phyloP scores from a whole-genome alignment of 2,797 vertebrate genomes.

The Hafferia zeledoni region DNA sequence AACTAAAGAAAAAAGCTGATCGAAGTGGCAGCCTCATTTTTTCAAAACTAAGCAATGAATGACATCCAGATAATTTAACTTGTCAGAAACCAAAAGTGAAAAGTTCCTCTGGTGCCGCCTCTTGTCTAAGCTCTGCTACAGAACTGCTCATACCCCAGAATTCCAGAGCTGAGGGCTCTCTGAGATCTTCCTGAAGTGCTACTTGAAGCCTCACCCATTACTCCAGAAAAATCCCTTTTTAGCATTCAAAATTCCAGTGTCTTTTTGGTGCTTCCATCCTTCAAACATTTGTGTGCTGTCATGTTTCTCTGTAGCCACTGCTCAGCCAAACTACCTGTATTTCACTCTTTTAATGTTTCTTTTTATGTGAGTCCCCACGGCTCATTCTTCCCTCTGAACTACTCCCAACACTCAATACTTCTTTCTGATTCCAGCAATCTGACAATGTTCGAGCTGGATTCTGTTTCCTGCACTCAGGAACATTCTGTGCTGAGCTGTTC shows the following conservation, averaged over 20 bases:
- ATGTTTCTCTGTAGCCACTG: neutral
- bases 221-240: neutral
- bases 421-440: constrained; percentile 16
- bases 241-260: neutral
- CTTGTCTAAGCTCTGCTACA: neutral
- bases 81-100: neutral
- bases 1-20: neutral
- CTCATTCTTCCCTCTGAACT: constrained; percentile 1
- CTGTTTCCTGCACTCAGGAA: neutral
- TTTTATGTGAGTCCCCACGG: neutral
- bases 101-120: neutral
- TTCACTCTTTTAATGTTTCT: neutral
- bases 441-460: neutral
- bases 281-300: neutral
- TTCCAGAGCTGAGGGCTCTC: neutral
- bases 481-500: constrained; percentile 15
- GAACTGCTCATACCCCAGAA: neutral
- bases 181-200: neutral
- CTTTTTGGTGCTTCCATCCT: neutral
- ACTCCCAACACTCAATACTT: neutral
- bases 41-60: neutral
- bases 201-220: neutral
- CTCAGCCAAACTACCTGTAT: neutral
- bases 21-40: neutral
- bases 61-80: neutral